A percentile compares a stretch with the other conserved stretches of the same genome.
These are phyloP conservation scores for Malurus splendens DNA, from an alignment of 2,797 vertebrate species.

Conservation along the genomic window DNA sequence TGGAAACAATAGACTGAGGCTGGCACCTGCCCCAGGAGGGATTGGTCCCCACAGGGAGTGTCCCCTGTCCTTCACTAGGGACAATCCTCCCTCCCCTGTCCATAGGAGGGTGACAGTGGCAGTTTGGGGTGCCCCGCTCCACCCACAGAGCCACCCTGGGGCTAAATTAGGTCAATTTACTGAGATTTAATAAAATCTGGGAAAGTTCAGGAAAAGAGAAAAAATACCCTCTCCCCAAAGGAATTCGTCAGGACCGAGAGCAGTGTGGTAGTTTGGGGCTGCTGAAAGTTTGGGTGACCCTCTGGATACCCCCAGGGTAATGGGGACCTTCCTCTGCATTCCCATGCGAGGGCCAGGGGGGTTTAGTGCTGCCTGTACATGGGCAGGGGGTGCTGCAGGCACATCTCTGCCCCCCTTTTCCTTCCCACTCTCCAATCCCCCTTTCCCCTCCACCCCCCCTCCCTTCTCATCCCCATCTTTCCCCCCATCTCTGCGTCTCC, in stretches of 20 bases:
- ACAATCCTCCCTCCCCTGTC: neutral
- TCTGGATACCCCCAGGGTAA: too few relatives aligned
- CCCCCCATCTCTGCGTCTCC: neutral
- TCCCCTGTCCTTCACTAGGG: neutral
- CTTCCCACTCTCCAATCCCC: neutral
- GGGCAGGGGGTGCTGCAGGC: neutral
- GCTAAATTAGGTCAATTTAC: neutral
- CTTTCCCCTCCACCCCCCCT: neutral
- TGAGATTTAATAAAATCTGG: neutral
- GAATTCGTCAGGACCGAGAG: neutral
- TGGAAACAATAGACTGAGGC: neutral
- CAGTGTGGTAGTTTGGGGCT: fast-evolving
- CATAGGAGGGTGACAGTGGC: neutral
- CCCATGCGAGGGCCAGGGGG: fast-evolving
- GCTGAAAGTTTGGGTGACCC: neutral
- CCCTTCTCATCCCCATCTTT: neutral
- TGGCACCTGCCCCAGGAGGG: neutral
- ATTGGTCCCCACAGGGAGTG: neutral
- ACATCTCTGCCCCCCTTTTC: neutral
- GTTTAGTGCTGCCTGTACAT: neutral
- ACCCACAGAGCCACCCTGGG: neutral
- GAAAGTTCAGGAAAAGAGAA: neutral
- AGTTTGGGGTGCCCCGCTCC: neutral
- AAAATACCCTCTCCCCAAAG: neutral
- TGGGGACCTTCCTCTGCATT: neutral